Evolutionary conservation across 2,888 invertebrate species (phyloP).

Genomic region (Troilus luridus): DNA sequence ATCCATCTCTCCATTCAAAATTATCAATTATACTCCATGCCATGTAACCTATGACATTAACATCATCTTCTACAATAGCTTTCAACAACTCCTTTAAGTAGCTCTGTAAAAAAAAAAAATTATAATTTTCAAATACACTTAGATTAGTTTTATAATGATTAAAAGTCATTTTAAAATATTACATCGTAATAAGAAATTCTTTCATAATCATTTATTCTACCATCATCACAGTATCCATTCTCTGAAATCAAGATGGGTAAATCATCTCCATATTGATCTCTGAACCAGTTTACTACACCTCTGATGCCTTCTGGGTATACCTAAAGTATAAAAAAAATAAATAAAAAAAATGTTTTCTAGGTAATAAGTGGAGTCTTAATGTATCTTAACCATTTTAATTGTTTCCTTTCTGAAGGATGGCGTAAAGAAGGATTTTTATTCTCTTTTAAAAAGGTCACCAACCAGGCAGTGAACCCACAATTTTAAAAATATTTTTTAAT

Average conservation of each 20-base stretch:
- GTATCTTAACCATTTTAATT: no score
- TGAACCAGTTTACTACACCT: conserved; percentile 68
- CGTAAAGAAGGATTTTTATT: no score
- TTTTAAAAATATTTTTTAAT: no score
- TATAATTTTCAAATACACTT: conserved; percentile 63
- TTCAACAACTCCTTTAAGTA: conserved; percentile 71
- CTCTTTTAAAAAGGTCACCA: no score
- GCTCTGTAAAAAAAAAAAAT: conserved; percentile 17
- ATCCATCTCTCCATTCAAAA: conserved; percentile 85
- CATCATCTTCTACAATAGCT: conserved; percentile 72
- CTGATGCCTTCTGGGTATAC: conserved; percentile 64
- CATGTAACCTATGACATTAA: conserved; percentile 77
- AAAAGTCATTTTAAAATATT: conserved; percentile 48
- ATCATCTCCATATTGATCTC: conserved; percentile 69
- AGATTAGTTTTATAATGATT: not conserved
- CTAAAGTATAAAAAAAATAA: conserved; percentile 38
- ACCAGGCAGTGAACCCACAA: no score
- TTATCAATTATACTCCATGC: conserved; percentile 87
- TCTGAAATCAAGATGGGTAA: conserved; percentile 70
- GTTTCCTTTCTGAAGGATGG: no score
- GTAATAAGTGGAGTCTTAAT: no score
- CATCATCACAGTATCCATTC: conserved; percentile 69
- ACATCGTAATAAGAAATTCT: conserved; percentile 66
- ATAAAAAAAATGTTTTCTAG: not conserved
- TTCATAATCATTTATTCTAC: conserved; percentile 67